Evolutionary conservation across 2,113 vertebrate species (phyloP).

Genomic region (Phrynocephalus versicolor): DNA sequence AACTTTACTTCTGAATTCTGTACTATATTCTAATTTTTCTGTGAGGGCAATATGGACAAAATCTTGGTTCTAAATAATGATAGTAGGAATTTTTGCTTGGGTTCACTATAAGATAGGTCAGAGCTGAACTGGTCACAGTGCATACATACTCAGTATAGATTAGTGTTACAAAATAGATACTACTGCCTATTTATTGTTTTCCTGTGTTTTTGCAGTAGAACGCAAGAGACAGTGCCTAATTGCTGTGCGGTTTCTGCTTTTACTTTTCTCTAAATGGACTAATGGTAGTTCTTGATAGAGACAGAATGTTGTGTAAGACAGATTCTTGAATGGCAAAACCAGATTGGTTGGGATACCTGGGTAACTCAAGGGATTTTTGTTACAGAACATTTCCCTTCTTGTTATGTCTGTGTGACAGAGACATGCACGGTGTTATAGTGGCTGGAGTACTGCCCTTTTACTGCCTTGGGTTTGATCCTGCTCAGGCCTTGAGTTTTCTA

Average conservation of each 20-base stretch:
- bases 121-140: background rate
- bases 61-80: background rate
- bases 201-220: background rate
- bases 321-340: background rate
- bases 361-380: background rate
- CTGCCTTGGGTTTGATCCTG: background rate
- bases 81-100: background rate
- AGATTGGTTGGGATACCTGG: background rate
- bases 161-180: background rate
- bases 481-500: background rate
- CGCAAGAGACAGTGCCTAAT: background rate
- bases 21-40: background rate
- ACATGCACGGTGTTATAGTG: background rate
- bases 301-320: background rate
- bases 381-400: background rate
- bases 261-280: background rate
- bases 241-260: background rate
- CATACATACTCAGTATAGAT: background rate
- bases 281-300: background rate
- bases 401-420: background rate
- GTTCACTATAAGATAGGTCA: background rate
- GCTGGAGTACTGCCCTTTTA: background rate
- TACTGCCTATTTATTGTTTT: background rate
- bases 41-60: background rate
- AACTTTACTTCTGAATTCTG: background rate